These are phyloP conservation scores for Epinephelus malabaricus DNA, from an alignment of 2,797 vertebrate species.

Conservation along the genomic window DNA sequence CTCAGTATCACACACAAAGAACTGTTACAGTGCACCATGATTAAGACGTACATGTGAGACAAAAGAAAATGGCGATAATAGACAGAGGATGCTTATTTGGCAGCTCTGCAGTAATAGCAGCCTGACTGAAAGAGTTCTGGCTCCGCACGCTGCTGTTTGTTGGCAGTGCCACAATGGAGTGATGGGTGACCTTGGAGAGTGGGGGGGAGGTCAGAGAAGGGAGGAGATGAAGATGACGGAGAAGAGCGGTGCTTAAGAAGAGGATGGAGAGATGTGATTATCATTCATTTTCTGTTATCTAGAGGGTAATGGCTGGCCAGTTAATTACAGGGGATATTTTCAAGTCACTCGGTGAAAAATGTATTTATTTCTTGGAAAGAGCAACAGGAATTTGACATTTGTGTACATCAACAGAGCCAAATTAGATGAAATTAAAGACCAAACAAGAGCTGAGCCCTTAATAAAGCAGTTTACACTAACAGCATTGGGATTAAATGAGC, in stretches of 20 bases:
- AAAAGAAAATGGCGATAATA: constrained; percentile 64
- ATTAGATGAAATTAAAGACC: constrained; percentile 73
- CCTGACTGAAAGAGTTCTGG: constrained; percentile 61
- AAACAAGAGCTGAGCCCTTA: constrained; percentile 67
- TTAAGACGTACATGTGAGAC: constrained; percentile 67
- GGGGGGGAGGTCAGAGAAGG: constrained; percentile 55
- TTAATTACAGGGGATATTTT: constrained; percentile 52
- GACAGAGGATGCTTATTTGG: constrained; percentile 49
- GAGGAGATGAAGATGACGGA: constrained; percentile 54
- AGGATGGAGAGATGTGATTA: constrained; percentile 57
- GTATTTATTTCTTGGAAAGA: constrained; percentile 5
- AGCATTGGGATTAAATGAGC: constrained; percentile 80
- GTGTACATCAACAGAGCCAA: constrained; percentile 48
- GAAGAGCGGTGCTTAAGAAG: constrained; percentile 26
- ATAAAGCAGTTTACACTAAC: constrained; percentile 74
- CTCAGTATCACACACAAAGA: constrained; percentile 78
- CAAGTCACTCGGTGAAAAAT: constrained; percentile 35
- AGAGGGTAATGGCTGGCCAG: constrained; percentile 37
- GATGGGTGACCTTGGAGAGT: constrained; percentile 82
- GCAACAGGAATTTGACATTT: constrained; percentile 36
- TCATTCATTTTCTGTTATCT: constrained; percentile 44
- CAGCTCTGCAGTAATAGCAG: constrained; percentile 39
- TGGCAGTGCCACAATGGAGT: constrained; percentile 69
- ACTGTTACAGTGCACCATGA: constrained; percentile 67
- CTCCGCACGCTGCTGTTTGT: constrained; percentile 47